These are phyloP conservation scores for Anarrhichthys ocellatus DNA, from an alignment of 2,113 vertebrate species.

Conservation along the genomic window DNA sequence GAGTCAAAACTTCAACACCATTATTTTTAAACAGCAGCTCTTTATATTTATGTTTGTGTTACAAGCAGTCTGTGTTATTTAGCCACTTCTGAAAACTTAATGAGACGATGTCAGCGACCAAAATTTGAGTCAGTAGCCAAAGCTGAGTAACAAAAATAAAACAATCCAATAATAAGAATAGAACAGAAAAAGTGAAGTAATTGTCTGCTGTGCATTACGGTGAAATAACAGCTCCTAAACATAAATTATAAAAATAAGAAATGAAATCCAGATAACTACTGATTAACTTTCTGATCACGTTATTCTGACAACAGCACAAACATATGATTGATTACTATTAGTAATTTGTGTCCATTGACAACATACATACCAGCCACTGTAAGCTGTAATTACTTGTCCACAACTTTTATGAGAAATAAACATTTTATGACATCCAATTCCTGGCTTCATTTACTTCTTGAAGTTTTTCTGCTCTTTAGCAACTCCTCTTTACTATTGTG, in stretches of 20 bases:
- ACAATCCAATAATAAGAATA: constrained; percentile 19
- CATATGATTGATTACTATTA: constrained; percentile 2
- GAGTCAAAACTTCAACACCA: constrained; percentile 24
- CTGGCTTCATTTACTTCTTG: constrained; percentile 20
- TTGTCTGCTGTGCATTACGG: not conserved
- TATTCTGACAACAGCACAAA: constrained; percentile 8
- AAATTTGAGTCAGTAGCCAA: constrained; percentile 38
- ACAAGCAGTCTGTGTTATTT: constrained; percentile 32
- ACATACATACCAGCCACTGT: not conserved
- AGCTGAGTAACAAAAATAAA: constrained; percentile 32
- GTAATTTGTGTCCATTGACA: not conserved
- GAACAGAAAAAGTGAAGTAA: constrained; percentile 6
- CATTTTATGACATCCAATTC: constrained; percentile 29
- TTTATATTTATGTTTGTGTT: constrained; percentile 25
- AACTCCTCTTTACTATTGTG: not conserved
- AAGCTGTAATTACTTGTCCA: constrained; percentile 17
- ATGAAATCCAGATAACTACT: not conserved
- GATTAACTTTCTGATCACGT: not conserved
- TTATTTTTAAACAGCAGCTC: constrained; percentile 31
- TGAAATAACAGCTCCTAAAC: constrained; percentile 19
- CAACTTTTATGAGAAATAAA: constrained; percentile 26
- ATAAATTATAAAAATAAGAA: not conserved
- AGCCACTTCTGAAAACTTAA: constrained; percentile 41
- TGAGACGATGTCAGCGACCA: constrained; percentile 19
- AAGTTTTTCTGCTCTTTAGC: not conserved